These are phyloP conservation scores for Onychorhynchus coronatus DNA, from an alignment of 2,113 vertebrate genomes.

Conservation along the genomic window DNA sequence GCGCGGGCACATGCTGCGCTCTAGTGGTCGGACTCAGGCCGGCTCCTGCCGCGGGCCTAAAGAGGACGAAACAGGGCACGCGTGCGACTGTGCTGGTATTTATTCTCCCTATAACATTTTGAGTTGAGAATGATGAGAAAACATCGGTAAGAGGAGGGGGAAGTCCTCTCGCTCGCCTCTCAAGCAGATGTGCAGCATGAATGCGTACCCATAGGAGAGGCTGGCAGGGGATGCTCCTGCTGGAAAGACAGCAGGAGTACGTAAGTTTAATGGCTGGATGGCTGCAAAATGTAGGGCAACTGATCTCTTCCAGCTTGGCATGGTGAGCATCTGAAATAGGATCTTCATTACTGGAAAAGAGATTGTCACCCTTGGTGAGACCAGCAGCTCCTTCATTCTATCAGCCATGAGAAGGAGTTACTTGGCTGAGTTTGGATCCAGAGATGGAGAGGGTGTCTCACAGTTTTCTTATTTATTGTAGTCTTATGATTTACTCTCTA, in stretches of 20 bases:
- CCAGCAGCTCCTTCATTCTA: background rate
- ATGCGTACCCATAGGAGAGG: background rate
- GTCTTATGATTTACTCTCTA: background rate
- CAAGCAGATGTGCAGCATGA: background rate
- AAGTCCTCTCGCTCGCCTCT: background rate
- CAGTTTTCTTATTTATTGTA: background rate
- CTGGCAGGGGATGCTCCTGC: background rate
- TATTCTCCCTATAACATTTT: fast-evolving
- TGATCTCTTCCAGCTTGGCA: background rate
- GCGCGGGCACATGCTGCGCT: conserved; percentile 16
- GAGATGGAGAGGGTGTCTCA: background rate
- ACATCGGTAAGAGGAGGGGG: background rate
- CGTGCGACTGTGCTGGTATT: fast-evolving
- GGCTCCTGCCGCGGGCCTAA: fast-evolving
- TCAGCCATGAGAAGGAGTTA: background rate
- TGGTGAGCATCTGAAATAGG: background rate
- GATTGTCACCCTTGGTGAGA: background rate
- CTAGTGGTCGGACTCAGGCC: conserved; percentile 2
- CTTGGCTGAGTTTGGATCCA: background rate
- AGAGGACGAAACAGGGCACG: fast-evolving
- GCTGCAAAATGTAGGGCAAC: background rate
- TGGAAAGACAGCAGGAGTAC: background rate
- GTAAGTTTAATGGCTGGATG: background rate
- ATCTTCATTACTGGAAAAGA: background rate
- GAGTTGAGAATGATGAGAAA: background rate